A percentile compares a stretch with the other conserved stretches of the same genome.
These are phyloP conservation scores for Brachymystax lenok DNA, from an alignment of 2,797 vertebrate genomes.

Conservation along the genomic window DNA sequence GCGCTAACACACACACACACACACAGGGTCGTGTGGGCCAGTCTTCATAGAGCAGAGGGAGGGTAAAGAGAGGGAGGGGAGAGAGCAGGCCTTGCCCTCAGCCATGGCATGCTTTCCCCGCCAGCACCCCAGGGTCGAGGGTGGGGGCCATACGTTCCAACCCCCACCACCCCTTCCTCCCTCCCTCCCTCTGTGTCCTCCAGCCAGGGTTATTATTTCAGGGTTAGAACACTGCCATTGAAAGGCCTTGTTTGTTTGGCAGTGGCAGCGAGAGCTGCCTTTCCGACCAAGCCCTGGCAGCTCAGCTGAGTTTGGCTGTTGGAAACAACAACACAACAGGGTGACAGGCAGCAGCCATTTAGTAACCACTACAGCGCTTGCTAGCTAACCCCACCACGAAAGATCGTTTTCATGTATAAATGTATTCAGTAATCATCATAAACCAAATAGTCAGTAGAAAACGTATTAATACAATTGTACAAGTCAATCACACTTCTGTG, in stretches of 20 bases:
- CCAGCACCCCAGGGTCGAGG: slow-evolving; percentile 65
- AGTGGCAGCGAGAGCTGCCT: slow-evolving; percentile 53
- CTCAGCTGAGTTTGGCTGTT: slow-evolving; percentile 23
- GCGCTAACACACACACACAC: slow-evolving; percentile 21
- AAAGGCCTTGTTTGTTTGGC: slow-evolving; percentile 71
- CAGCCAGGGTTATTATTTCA: slow-evolving; percentile 73
- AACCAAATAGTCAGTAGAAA: not conserved
- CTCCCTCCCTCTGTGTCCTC: slow-evolving; percentile 54
- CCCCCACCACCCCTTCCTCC: slow-evolving; percentile 23
- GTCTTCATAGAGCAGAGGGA: slow-evolving; percentile 37
- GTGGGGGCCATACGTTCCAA: slow-evolving; percentile 48
- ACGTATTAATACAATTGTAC: too few species aligned
- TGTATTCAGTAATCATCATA: not conserved
- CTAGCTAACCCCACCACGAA: not conserved
- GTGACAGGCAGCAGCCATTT: not conserved
- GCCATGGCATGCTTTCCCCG: slow-evolving; percentile 74
- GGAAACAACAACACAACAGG: slow-evolving; percentile 50
- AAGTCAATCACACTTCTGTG: too few species aligned
- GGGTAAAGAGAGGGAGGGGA: slow-evolving; percentile 45
- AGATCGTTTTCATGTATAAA: not conserved
- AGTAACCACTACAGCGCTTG: not conserved
- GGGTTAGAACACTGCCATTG: slow-evolving; percentile 70
- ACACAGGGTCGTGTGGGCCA: slow-evolving; percentile 61
- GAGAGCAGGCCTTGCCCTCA: slow-evolving; percentile 73
- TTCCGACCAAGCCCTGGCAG: slow-evolving; percentile 32